These are phyloP conservation scores for Megalops atlanticus DNA, from an alignment of 2,113 vertebrate genomes.

Conservation along the genomic window DNA sequence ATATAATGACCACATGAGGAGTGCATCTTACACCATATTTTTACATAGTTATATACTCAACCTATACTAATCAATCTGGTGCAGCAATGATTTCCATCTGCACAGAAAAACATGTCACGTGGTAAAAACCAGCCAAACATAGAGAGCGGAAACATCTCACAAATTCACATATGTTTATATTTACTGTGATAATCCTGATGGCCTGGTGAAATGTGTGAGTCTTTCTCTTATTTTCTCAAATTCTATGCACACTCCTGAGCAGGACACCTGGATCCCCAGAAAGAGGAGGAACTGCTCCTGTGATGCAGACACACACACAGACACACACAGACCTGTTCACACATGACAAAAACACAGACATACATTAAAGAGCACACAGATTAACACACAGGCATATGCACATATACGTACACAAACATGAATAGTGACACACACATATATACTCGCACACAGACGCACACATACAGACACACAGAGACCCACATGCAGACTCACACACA, in stretches of 20 bases:
- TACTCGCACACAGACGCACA: slow-evolving; percentile 24
- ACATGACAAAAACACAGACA: background rate
- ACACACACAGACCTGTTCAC: slow-evolving; percentile 23
- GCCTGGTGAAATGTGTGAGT: background rate
- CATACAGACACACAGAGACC: slow-evolving; percentile 17
- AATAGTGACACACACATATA: slow-evolving; percentile 2
- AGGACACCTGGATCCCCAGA: background rate
- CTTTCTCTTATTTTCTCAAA: background rate
- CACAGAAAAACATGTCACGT: background rate
- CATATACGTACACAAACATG: background rate
- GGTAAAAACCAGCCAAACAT: background rate
- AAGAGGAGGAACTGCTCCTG: background rate
- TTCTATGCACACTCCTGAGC: background rate
- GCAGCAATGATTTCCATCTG: background rate
- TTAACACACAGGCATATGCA: background rate
- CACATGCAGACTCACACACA: slow-evolving; percentile 14
- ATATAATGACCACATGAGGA: no score
- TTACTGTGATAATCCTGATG: background rate
- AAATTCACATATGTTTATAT: background rate
- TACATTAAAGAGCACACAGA: background rate
- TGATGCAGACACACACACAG: slow-evolving; percentile 9
- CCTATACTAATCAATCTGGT: no score
- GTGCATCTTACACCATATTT: no score
- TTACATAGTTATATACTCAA: no score
- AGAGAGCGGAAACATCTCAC: background rate